These are phyloP conservation scores for Psylliodes chrysocephalus DNA, from an alignment of 2,888 invertebrate genomes.

Conservation along the genomic window DNA sequence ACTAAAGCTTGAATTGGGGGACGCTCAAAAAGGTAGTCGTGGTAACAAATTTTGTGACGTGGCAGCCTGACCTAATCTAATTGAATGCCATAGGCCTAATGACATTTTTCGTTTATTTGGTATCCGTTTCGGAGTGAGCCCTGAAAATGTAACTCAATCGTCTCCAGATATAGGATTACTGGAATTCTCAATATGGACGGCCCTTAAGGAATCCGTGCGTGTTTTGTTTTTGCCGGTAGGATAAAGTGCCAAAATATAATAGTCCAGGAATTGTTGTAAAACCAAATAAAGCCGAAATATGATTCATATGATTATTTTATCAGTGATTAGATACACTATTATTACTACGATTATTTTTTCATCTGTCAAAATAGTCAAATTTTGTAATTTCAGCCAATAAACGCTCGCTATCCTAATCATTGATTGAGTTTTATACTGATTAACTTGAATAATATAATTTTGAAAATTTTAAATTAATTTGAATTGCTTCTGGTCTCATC, in stretches of 20 bases:
- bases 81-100: conserved; percentile 60
- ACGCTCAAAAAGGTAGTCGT: conserved; percentile 33
- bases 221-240: conserved; percentile 48
- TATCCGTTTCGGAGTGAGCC: conserved; percentile 54
- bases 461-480: too few species aligned
- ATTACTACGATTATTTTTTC: too few species aligned
- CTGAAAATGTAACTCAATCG: conserved; percentile 60
- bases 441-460: too few species aligned
- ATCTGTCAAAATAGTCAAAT: too few species aligned
- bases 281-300: too few species aligned
- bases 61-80: conserved; percentile 59
- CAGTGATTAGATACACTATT: too few species aligned
- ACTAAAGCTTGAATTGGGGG: conserved; percentile 15
- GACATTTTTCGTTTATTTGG: conserved; percentile 63
- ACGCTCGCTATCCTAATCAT: too few species aligned
- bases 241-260: neutral
- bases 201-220: conserved; percentile 61
- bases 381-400: too few species aligned
- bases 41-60: conserved; percentile 57
- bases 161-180: conserved; percentile 60
- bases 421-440: too few species aligned
- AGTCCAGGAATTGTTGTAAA: conserved; percentile 7
- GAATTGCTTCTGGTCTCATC: too few species aligned
- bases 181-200: conserved; percentile 61
- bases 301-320: too few species aligned